These are phyloP conservation scores for Drymodes brunneopygia DNA, from an alignment of 2,113 vertebrate genomes.

Conservation along the genomic window DNA sequence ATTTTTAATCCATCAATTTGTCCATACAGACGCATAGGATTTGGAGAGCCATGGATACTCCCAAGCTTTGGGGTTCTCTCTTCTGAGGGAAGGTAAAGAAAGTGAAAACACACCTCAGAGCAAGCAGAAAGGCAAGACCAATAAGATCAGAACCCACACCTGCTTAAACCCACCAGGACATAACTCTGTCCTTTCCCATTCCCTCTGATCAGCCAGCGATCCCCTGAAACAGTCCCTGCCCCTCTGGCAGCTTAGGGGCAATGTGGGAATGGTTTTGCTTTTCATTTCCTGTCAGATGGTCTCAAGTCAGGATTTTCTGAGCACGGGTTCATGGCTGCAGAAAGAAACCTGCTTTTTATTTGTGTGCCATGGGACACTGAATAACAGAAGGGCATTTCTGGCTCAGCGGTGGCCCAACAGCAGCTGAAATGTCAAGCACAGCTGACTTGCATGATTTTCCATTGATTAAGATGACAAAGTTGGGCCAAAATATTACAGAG, in stretches of 20 bases:
- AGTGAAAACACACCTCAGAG: neutral
- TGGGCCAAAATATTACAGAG: slow-evolving; percentile 31
- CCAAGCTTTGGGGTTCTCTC: neutral
- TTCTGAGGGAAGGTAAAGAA: neutral
- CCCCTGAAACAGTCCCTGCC: neutral
- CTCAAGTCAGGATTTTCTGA: neutral
- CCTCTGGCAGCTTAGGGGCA: neutral
- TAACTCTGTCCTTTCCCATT: neutral
- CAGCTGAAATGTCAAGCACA: slow-evolving; percentile 20
- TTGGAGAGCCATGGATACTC: neutral
- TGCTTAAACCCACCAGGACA: neutral
- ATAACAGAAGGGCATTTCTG: slow-evolving; percentile 41
- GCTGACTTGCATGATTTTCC: slow-evolving; percentile 52
- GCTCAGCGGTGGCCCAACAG: neutral
- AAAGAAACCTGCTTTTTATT: neutral
- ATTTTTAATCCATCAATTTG: neutral
- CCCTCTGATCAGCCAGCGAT: fast-evolving
- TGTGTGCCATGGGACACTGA: neutral
- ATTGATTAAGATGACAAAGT: slow-evolving; percentile 57
- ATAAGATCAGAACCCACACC: neutral
- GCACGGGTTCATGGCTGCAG: neutral
- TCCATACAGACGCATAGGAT: fast-evolving
- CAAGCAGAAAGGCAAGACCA: neutral
- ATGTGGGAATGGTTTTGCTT: neutral
- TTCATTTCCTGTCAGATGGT: neutral